These are phyloP conservation scores for Poicephalus meyeri DNA, from an alignment of 2,113 vertebrate genomes.

Conservation along the genomic window DNA sequence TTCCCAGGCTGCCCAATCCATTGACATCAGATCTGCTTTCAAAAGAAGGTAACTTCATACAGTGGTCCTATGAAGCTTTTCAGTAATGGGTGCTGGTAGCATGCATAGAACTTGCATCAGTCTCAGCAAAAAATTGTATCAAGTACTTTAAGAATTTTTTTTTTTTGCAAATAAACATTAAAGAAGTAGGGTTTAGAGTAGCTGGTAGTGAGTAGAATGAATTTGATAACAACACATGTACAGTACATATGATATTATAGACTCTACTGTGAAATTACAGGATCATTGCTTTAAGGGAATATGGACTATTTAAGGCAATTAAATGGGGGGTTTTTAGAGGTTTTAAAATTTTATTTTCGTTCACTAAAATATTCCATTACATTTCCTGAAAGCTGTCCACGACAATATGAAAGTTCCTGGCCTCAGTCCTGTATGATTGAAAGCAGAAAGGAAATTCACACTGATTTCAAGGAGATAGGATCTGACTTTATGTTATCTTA, in stretches of 20 bases:
- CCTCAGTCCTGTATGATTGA: not conserved
- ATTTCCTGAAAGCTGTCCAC: not conserved
- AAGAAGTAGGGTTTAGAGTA: not conserved
- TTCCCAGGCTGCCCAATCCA: constrained; percentile 79
- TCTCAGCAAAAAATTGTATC: not conserved
- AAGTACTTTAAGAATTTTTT: not conserved
- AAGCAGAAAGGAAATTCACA: not conserved
- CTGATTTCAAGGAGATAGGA: not conserved
- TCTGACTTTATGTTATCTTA: not conserved
- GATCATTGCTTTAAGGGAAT: not conserved
- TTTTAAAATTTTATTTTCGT: not conserved
- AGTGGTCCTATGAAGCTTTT: not conserved
- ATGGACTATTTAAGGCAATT: not conserved
- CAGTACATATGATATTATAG: not conserved
- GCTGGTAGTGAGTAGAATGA: not conserved
- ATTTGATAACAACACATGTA: not conserved
- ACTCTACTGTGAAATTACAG: not conserved
- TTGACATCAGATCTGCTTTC: constrained; percentile 98
- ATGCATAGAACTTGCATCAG: not conserved
- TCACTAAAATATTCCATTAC: not conserved
- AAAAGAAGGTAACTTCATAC: constrained; percentile 92
- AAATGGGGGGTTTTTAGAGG: not conserved
- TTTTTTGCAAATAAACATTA: not conserved
- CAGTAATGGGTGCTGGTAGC: not conserved
- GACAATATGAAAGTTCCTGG: not conserved